Percentiles rank a stretch among this genome's conserved stretches.
Conservation (phyloP, 2,797 vertebrate species). For the Pelochelys cantorii region DNA sequence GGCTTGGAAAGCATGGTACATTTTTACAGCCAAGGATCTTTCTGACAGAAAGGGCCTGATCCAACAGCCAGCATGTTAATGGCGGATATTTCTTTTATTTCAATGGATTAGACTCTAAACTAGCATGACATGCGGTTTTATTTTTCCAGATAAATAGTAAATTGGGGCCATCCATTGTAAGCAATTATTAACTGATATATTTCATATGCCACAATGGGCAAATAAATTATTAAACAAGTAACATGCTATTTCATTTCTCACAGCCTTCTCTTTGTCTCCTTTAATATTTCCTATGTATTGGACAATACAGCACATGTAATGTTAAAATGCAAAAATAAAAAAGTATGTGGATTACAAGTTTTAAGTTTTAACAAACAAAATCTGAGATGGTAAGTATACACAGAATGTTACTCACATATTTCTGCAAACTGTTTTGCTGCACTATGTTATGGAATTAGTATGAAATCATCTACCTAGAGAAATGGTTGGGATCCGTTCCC, state of each 20-base stretch:
- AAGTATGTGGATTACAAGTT: not conserved
- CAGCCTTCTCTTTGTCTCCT: not conserved
- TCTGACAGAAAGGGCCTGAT: not conserved
- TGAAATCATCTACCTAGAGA: not conserved
- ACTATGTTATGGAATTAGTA: not conserved
- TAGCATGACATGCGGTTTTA: constrained; percentile 5
- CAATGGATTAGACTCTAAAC: constrained; percentile 3
- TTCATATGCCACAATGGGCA: fast-evolving
- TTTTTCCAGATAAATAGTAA: constrained; percentile 20
- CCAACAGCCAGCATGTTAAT: not conserved
- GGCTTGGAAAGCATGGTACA: not conserved
- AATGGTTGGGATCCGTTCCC: not conserved
- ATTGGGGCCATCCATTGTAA: not conserved
- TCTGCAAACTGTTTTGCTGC: not conserved
- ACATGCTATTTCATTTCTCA: not conserved
- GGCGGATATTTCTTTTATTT: not conserved
- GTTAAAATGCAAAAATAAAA: not conserved
- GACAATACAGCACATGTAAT: not conserved
- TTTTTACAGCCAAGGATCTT: not conserved
- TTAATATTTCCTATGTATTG: fast-evolving
- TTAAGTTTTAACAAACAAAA: not conserved
- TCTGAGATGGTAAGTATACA: fast-evolving
- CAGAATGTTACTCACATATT: not conserved
- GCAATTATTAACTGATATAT: not conserved
- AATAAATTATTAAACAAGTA: not conserved